phyloP scores from a whole-genome alignment of 2,113 vertebrate genomes.

The Empidonax alnorum region DNA sequence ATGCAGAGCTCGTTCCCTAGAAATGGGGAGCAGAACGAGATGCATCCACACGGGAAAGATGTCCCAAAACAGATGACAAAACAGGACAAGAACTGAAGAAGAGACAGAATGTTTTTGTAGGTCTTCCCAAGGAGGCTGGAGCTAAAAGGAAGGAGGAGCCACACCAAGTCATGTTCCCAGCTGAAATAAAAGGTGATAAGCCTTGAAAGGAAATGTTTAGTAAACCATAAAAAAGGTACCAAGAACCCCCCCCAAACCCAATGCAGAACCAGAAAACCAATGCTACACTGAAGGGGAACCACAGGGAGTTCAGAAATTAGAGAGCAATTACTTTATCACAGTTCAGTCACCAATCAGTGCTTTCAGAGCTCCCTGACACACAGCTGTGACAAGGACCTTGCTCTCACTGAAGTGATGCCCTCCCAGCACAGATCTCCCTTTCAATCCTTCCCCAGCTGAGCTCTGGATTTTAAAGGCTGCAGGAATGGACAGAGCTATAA shows the following conservation, averaged over 20 bases:
- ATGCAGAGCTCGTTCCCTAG: not conserved
- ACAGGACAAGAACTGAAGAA: not conserved
- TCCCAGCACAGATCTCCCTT: not conserved
- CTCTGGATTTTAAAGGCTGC: not conserved
- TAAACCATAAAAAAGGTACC: not conserved
- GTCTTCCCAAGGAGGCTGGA: not conserved
- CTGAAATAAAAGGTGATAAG: not conserved
- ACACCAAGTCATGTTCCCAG: not conserved
- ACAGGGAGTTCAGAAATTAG: not conserved
- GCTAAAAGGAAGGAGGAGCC: constrained; percentile 12
- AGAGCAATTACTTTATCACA: not conserved
- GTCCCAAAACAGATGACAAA: not conserved
- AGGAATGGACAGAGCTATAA: not conserved
- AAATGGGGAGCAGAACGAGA: not conserved
- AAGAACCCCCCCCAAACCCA: not conserved
- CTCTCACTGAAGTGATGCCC: not conserved
- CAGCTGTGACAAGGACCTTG: not conserved
- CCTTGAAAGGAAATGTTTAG: not conserved
- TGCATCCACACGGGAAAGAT: not conserved
- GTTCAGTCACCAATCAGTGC: not conserved
- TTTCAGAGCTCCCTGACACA: not conserved
- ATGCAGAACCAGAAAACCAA: not conserved
- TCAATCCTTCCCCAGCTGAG: not conserved
- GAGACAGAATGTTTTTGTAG: not conserved
- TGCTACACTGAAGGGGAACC: not conserved